Evolutionary conservation across 2,113 vertebrate species (phyloP), one percentile per base, ranked within the genome.

Genomic region (Emydura subglobosa): DNA sequence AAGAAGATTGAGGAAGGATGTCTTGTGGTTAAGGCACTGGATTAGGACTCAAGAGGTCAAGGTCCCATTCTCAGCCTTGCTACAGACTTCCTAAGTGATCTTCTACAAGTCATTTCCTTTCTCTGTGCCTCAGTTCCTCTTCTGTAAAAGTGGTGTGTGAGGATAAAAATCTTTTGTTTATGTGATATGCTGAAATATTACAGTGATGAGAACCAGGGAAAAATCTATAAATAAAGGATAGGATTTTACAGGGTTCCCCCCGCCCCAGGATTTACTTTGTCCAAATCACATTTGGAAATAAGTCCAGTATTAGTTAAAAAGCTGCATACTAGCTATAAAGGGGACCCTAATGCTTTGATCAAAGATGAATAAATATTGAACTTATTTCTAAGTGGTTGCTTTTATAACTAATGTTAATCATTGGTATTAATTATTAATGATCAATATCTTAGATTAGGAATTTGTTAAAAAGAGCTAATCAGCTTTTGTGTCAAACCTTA

Each of bases 21-120:
- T 44, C 89, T 79, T 76, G 80, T 84, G 74, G 74, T 83, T 89
- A 96, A 97, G 97, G 97, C 96, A 95, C 10, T 1, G 39, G 31
- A n/a, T 8, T 85, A 57, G 91, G 95, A 79, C 17, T 44, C 16
- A 68, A 74, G 53, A 85, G 44, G 72, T 93, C 55, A 65, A 44
- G 59, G 29, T 10, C 54, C 39, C 50, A 89, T 50, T 10, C 13
- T 93, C 31, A 0, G 0, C 82, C 87, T 2, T 17, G 6, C 21
- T 10, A 54, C 22, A 44, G 39, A 76, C 72, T 76, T 76, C 68
- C 6, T 34, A 27, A 42, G 74, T 53, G 85, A 6, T 6, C 85
- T 81, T 39, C 21, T 49, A 86, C 55, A n/a, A 94, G 83, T 17
- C 5, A 7, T 50, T 92, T 74, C 87, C 96, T 91, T 65, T 84